Evolutionary conservation across 2,113 vertebrate genomes (phyloP), one percentile per base, ranked within the genome.

Genomic region (Sturnus vulgaris): DNA sequence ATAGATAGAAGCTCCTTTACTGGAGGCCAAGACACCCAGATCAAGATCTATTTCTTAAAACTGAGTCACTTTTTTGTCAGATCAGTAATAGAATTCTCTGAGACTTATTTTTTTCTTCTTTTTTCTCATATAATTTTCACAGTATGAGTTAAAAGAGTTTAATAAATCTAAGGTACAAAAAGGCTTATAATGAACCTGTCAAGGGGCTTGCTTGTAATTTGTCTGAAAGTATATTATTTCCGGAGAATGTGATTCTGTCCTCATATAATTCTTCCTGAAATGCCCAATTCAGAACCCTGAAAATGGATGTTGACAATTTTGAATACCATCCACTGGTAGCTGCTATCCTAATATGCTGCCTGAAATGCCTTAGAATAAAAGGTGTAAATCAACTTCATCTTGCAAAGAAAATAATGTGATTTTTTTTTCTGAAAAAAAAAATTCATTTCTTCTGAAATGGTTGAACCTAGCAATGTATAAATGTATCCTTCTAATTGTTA

Each of bases 81-180:
- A 50, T 64, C 49, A 47, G 65, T 70, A 89, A 88, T 73, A 59
- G 64, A 78, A 73, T 49, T 80, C 68, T 75, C 19, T 46, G 22
- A 65, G 31, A 63, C n/a, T 69, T 90, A 23, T 64, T 60, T 64
- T 65, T 68, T 82, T 82, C 17, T 72, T 82, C 9, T 3, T n/a
- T 56, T 88, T 91, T 70, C 64, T 90, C 61, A 59, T 72, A 39
- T 56, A 89, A 90, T 88, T 95, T 93, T 93, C 69, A 88, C 72
- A 94, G 75, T 77, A 69, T 76, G 70, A 72, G 59, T 92, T 92
- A 86, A 91, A 95, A 56, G 68, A 82, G 44, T 91, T 93, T 96
- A 94, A 97, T 95, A 95, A 95, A 95, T 93, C 78, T 46, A 47
- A 90, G 69, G 52, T 63, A 93, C 68, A 93, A 90, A 96, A 88